phyloP scores from a whole-genome alignment of 1,140 invertebrate genomes.

The Xylocopa sonorina region DNA sequence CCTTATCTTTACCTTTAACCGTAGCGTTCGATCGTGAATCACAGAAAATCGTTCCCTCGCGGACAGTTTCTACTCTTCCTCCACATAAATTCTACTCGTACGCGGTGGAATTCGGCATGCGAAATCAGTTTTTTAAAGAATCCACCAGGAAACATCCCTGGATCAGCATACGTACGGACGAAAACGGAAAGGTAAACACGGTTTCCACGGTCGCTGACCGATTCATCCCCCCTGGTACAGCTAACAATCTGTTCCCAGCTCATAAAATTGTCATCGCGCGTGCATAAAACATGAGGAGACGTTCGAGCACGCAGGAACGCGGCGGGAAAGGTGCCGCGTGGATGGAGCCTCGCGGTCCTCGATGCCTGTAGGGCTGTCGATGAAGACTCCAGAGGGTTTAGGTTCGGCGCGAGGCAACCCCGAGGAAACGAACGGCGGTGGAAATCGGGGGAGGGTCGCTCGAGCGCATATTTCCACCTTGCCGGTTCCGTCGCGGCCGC shows the following conservation, averaged over 20 bases:
- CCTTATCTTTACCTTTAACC: too few species aligned
- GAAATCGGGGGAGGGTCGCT: slow-evolving; percentile 68
- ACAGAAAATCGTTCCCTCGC: too few species aligned
- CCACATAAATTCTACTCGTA: too few species aligned
- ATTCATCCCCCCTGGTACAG: slow-evolving; percentile 32
- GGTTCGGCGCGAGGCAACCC: slow-evolving; percentile 1
- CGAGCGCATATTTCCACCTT: slow-evolving; percentile 73
- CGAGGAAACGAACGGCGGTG: slow-evolving; percentile 35
- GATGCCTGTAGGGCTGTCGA: slow-evolving; percentile 33
- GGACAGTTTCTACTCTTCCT: too few species aligned
- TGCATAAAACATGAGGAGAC: slow-evolving; percentile 78
- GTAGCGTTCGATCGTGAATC: too few species aligned
- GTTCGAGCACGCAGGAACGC: slow-evolving; percentile 59
- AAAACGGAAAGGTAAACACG: slow-evolving; percentile 8
- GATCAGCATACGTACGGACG: too few species aligned
- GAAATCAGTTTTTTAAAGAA: too few species aligned
- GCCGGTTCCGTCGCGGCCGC: slow-evolving; percentile 51
- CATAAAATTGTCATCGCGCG: slow-evolving; percentile 76
- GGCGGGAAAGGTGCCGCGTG: background rate
- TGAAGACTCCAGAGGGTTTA: slow-evolving; percentile 30
- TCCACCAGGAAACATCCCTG: too few species aligned
- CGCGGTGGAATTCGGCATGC: too few species aligned
- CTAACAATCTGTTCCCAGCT: slow-evolving; percentile 72
- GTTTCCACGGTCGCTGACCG: slow-evolving; percentile 12
- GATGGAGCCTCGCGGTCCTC: background rate